Conservation (phyloP, 1,140 invertebrate species). For the Zaprionus ghesquierei region DNA sequence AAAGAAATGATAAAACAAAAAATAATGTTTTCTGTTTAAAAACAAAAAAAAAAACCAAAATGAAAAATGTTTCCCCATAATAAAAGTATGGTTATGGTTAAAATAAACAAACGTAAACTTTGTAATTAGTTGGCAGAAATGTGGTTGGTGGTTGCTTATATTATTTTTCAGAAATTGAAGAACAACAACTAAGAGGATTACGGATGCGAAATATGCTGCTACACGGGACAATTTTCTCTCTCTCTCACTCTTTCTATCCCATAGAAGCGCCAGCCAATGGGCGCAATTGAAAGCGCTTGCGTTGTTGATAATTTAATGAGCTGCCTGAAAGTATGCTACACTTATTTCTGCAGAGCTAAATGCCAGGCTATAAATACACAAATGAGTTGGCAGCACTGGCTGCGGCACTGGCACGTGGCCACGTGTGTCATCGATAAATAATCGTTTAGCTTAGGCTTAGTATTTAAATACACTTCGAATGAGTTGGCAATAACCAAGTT, state of each 20-base stretch:
- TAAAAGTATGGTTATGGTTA: conserved; percentile 77
- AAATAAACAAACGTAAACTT: conserved; percentile 33
- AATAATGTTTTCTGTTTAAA: conserved; percentile 74
- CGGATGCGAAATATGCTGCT: not conserved
- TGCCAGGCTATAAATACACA: not conserved
- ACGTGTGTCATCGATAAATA: not conserved
- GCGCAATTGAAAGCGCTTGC: not conserved
- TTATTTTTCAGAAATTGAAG: not conserved
- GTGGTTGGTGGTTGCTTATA: not conserved
- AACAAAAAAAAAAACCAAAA: no score
- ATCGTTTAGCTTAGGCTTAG: not conserved
- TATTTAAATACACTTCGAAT: not conserved
- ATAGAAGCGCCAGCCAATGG: not conserved
- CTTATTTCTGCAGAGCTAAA: not conserved
- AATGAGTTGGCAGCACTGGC: conserved; percentile 2
- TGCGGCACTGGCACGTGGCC: not conserved
- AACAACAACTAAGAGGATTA: not conserved
- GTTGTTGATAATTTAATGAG: not conserved
- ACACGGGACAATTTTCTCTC: not conserved
- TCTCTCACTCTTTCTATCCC: not conserved
- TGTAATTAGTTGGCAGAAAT: not conserved
- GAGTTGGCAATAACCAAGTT: not conserved
- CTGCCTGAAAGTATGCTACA: not conserved
- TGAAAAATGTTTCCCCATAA: conserved; percentile 76
- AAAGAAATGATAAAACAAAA: conserved; percentile 34